Evolutionary conservation across 2,797 vertebrate genomes (phyloP).

Genomic region (Danionella dracula): DNA sequence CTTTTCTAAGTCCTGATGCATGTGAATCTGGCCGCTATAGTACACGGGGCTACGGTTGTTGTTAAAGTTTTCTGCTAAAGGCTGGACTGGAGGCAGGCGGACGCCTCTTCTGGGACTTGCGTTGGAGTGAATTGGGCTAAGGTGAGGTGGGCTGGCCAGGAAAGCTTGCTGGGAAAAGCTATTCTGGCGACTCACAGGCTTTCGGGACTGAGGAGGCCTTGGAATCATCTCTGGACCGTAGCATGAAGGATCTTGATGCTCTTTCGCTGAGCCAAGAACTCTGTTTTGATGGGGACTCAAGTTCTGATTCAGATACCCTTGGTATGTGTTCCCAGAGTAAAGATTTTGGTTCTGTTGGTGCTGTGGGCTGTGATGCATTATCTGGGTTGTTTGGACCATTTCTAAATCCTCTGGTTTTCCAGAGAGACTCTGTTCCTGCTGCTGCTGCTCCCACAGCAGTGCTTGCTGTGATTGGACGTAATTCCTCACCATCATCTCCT

Average conservation of each 20-base stretch:
- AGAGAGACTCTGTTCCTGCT: slow-evolving; percentile 59
- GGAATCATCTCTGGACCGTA: slow-evolving; percentile 75
- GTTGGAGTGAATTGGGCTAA: slow-evolving; percentile 67
- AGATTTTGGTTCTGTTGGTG: slow-evolving; percentile 70
- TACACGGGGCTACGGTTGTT: slow-evolving; percentile 62
- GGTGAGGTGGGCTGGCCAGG: slow-evolving; percentile 63
- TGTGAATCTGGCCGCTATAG: slow-evolving; percentile 71
- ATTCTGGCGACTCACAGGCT: slow-evolving; percentile 71
- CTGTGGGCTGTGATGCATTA: slow-evolving; percentile 67
- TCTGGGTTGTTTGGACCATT: slow-evolving; percentile 59
- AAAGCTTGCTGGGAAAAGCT: slow-evolving; percentile 68
- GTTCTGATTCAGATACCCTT: slow-evolving; percentile 72
- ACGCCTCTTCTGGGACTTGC: slow-evolving; percentile 64
- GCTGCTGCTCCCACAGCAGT: slow-evolving; percentile 86
- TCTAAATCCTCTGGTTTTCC: slow-evolving; percentile 59
- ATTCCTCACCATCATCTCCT: slow-evolving; percentile 90
- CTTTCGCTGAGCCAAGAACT: slow-evolving; percentile 57
- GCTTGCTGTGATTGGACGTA: slow-evolving; percentile 95
- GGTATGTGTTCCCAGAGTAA: slow-evolving; percentile 72
- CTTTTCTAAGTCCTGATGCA: slow-evolving; percentile 67
- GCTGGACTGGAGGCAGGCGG: slow-evolving; percentile 62
- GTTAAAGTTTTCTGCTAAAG: slow-evolving; percentile 56
- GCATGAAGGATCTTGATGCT: slow-evolving; percentile 67
- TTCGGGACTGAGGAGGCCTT: slow-evolving; percentile 73
- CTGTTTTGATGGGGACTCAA: slow-evolving; percentile 62